Conservation (phyloP, 2,113 vertebrate genomes). For the Pipra filicauda region DNA sequence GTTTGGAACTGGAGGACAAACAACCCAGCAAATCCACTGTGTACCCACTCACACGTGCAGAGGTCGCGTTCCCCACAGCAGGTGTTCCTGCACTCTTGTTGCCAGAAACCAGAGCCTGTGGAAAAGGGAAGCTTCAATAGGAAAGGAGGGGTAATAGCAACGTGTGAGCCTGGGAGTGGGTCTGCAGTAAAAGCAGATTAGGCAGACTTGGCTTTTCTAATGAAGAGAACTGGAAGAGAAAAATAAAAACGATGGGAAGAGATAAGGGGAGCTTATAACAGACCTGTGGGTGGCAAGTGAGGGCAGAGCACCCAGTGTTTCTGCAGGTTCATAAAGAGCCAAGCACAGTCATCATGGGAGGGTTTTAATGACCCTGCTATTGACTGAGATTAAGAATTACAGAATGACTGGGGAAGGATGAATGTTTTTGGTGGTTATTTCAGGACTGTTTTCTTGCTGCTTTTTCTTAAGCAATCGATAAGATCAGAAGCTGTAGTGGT, state of each 20-base stretch:
- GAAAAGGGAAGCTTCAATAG: not conserved
- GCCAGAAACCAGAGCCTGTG: not conserved
- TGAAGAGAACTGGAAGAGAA: not conserved
- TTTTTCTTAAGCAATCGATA: constrained; percentile 35
- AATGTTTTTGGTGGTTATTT: constrained; percentile 26
- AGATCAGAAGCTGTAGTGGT: constrained; percentile 17
- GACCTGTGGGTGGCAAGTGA: not conserved
- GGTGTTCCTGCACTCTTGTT: not conserved
- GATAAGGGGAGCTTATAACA: not conserved
- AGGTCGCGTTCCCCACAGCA: not conserved
- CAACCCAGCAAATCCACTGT: not conserved
- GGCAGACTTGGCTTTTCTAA: not conserved
- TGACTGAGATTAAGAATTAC: not conserved
- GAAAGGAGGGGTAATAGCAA: not conserved
- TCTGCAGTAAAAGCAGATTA: not conserved
- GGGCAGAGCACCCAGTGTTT: not conserved
- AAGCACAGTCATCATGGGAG: not conserved
- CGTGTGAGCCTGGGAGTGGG: not conserved
- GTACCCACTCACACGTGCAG: fast-evolving
- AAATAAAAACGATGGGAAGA: not conserved
- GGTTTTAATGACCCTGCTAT: not conserved
- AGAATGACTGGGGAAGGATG: constrained; percentile 13
- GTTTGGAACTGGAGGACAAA: not conserved
- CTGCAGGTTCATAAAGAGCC: not conserved
- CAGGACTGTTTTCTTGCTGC: not conserved